Evolutionary conservation across 2,113 vertebrate genomes (phyloP).

Genomic region (Montifringilla adamsi): DNA sequence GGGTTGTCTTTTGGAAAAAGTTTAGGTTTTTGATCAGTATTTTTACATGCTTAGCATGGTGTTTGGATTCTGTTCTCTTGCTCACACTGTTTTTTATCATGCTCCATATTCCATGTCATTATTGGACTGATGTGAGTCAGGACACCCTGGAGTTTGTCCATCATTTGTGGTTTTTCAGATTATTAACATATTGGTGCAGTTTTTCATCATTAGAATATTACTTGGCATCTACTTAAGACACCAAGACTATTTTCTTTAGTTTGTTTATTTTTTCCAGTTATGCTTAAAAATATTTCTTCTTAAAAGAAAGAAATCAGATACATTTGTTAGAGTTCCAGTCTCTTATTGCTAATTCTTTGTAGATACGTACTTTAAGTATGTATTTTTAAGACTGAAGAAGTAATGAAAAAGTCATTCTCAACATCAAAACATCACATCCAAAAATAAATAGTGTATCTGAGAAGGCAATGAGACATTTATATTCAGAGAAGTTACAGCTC

Average conservation of each 20-base stretch:
- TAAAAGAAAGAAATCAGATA: not conserved
- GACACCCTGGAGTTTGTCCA: not conserved
- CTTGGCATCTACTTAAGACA: not conserved
- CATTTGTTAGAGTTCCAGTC: not conserved
- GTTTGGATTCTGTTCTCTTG: slow-evolving; percentile 22
- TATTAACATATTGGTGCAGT: not conserved
- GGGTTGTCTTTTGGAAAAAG: slow-evolving; percentile 48
- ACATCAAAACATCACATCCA: not conserved
- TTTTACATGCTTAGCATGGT: slow-evolving; percentile 31
- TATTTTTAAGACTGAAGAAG: not conserved
- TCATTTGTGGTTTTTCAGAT: not conserved
- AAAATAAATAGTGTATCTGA: not conserved
- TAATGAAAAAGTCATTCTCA: not conserved
- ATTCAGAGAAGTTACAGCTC: not conserved
- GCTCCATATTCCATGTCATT: not conserved
- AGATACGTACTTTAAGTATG: not conserved
- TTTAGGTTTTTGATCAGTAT: slow-evolving; percentile 60
- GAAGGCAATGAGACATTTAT: not conserved
- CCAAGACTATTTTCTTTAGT: not conserved
- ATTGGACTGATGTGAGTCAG: not conserved
- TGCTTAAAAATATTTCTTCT: not conserved
- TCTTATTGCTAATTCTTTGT: not conserved
- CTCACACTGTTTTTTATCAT: not conserved
- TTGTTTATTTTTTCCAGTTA: not conserved
- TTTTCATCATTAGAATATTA: slow-evolving; percentile 2